Evolutionary conservation across 2,113 vertebrate species (phyloP), one percentile per base, ranked within the genome.

Genomic region (Osmerus mordax): DNA sequence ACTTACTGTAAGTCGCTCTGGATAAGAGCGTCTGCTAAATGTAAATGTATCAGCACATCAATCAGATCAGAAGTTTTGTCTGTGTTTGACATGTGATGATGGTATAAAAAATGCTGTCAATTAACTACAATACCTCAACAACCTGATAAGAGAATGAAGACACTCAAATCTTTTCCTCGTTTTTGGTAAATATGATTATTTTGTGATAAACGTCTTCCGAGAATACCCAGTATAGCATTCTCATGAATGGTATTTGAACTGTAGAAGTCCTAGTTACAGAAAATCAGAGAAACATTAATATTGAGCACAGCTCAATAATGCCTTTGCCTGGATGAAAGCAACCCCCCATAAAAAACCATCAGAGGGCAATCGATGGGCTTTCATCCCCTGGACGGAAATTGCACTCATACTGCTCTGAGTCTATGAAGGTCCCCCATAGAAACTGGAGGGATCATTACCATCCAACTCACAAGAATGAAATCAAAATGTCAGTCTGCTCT

Each of bases 301-400:
- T 78, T 68, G 83, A 87, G 87, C 53, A 77, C 83, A 82, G 88
- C 80, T 89, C 88, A 88, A 89, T 89, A 89, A 89, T 85, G 84
- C 88, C 87, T 89, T 79, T 72, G 87, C 84, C 88, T 87, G 85
- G 87, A 87, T 91, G 88, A 89, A 91, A 88, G 86, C 81, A 88
- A 81, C 76, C 78, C 47, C 77, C 87, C 82, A 83, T 87, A 87
- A 89, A 89, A 61, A 88, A 89, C 86, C 89, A 89, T 91, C 88
- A 89, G 86, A 89, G 87, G 86, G 85, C 88, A 91, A 91, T 91
- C 88, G 87, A 91, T 90, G 87, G 80, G 84, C 88, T 91, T 89
- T 91, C 89, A 91, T 91, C 88, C 88, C 86, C 78, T 81, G 86
- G 84, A 87, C 82, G 87, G 87, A 91, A 90, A 91, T 91, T 91